These are phyloP conservation scores for Polyommatus iphigenia DNA, from an alignment of 2,888 invertebrate species.

Conservation along the genomic window DNA sequence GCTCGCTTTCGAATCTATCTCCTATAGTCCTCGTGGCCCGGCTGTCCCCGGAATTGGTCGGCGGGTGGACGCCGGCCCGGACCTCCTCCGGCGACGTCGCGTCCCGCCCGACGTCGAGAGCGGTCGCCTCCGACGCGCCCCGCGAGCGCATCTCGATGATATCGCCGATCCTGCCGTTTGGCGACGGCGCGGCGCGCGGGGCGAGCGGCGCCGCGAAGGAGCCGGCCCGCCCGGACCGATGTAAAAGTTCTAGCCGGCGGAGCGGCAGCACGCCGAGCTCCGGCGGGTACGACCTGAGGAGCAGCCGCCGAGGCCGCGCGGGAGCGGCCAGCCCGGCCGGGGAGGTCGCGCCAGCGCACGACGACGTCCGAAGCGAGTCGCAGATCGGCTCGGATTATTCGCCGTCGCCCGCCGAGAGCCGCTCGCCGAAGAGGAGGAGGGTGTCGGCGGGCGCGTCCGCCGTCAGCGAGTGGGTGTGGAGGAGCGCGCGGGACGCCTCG, in stretches of 20 bases:
- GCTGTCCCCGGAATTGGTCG: conserved; percentile 41
- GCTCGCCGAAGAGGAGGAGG: background rate
- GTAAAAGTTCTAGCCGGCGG: too few species aligned
- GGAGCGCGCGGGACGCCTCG: conserved; percentile 39
- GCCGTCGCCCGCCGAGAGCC: background rate
- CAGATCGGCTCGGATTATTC: background rate
- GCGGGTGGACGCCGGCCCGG: conserved; percentile 41
- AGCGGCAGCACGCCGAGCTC: background rate
- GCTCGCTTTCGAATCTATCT: background rate
- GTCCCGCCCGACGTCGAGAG: background rate
- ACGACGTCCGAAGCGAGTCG: background rate
- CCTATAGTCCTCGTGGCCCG: conserved; percentile 39
- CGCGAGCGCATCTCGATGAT: conserved; percentile 47
- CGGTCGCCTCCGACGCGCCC: background rate
- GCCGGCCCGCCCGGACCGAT: background rate
- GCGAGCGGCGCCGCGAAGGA: background rate
- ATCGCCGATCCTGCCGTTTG: conserved; percentile 55
- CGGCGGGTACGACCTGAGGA: background rate
- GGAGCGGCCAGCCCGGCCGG: background rate
- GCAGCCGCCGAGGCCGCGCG: background rate
- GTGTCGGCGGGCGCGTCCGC: conserved; percentile 42
- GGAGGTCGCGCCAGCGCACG: too few species aligned
- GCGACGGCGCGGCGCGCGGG: background rate
- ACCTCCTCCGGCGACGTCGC: conserved; percentile 30
- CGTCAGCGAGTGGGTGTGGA: conserved; percentile 57